These are phyloP conservation scores for Drymodes brunneopygia DNA, from an alignment of 2,113 vertebrate genomes.

Conservation along the genomic window DNA sequence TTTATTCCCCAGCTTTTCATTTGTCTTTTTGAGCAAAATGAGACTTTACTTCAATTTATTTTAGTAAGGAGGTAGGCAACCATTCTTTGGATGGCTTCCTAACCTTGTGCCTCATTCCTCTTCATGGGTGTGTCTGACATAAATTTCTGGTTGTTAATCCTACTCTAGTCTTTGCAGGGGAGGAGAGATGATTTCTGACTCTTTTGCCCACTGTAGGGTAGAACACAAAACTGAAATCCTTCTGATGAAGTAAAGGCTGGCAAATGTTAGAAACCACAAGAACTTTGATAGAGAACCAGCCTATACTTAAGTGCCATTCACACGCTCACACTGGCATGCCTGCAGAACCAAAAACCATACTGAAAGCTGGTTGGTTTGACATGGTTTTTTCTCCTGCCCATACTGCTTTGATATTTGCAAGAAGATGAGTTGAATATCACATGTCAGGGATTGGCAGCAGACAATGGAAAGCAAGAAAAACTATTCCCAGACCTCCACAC, in stretches of 20 bases:
- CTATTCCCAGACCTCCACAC: not conserved
- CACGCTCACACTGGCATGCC: accelerated
- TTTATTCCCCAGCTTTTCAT: constrained; percentile 15
- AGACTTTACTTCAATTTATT: not conserved
- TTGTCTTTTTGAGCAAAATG: constrained; percentile 22
- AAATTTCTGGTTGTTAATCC: constrained; percentile 36
- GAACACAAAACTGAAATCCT: not conserved
- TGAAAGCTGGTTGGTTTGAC: not conserved
- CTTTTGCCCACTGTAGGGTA: not conserved
- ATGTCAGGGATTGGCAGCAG: not conserved
- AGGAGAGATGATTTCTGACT: not conserved
- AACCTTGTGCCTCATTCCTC: constrained; percentile 39
- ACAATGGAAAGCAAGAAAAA: constrained; percentile 23
- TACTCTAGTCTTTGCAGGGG: not conserved
- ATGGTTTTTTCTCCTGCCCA: not conserved
- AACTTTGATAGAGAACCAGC: not conserved
- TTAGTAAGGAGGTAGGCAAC: constrained; percentile 22
- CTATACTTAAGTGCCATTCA: not conserved
- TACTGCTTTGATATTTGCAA: not conserved
- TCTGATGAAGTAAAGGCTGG: not conserved
- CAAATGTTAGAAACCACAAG: constrained; percentile 6
- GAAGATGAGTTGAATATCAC: not conserved
- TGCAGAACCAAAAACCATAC: not conserved
- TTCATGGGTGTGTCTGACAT: constrained; percentile 26
- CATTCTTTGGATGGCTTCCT: constrained; percentile 35